Evolutionary conservation across 2,113 vertebrate species (phyloP), one percentile per base, ranked within the genome.

Genomic region (Labrus mixtus): DNA sequence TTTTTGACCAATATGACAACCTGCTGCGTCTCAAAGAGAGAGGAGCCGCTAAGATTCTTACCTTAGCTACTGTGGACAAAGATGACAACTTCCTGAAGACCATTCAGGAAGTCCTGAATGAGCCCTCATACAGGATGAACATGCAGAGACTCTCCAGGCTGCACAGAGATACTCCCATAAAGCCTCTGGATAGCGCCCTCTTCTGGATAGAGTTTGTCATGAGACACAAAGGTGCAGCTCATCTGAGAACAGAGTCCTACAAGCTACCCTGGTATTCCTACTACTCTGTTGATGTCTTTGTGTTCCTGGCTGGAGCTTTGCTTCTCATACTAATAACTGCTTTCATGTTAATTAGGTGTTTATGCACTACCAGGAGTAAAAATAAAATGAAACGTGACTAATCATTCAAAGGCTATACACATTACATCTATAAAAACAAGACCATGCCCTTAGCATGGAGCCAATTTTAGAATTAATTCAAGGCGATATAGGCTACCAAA

Each of bases 201-300:
- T 93, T 89, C 89, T 93, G 93, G 93, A 91, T 92, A 16, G 91
- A 94, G 83, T 94, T 87, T 81, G 89, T 91, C 11, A 90, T 92
- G 71, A 89, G 91, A 68, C 90, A 93, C 79, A 89, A 87, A 88
- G 92, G 92, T 16, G 92, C 90, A n/a, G 84, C 87, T 71, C 88
- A 94, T 72, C 83, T 93, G 70, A 90, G 55, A 46, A 57, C 91
- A 7, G 19, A 87, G 50, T 86, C 73, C 25, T 88, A 85, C 55
- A 87, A 62, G 59, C 76, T 94, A 73, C 83, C 92, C 22, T 94
- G 93, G 94, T 93, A 93, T 1, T 79, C 79, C 17, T 95, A 94
- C 60, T 6, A 94, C 72, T 91, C 83, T 53, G 57, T 92, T 2
- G 93, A 95, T 75, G 79, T 92, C 0, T 0, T 58, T 12, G 64